phyloP scores from a whole-genome alignment of 2,113 vertebrate species.

The Ciconia boyciana region DNA sequence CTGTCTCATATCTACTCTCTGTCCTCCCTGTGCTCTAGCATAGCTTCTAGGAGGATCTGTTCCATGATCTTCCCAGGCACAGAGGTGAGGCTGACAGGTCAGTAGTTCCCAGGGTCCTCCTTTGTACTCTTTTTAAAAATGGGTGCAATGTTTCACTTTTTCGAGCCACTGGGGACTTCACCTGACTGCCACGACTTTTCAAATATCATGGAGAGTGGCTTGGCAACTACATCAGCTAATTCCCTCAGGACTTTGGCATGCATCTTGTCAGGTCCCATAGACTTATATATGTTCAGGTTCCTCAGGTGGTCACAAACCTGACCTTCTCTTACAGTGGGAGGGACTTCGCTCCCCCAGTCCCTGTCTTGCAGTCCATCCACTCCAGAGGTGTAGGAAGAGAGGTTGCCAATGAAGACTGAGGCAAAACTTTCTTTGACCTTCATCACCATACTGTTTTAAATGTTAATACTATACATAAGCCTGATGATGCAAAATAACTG shows the following conservation, averaged over 20 bases:
- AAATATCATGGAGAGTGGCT: background rate
- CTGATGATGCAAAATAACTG: background rate
- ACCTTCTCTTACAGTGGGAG: background rate
- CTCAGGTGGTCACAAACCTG: background rate
- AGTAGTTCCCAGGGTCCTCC: background rate
- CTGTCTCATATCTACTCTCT: background rate
- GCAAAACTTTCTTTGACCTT: background rate
- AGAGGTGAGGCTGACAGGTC: background rate
- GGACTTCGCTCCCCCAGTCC: background rate
- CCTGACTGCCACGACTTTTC: background rate
- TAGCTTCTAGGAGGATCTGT: background rate
- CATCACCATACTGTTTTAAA: background rate
- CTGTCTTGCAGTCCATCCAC: background rate
- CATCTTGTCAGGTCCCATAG: accelerated
- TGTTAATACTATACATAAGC: background rate
- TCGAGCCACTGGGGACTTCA: background rate
- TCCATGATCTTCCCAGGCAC: background rate
- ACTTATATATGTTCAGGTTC: background rate
- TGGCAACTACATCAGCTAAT: background rate
- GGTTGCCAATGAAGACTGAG: background rate
- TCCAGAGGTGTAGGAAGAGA: background rate
- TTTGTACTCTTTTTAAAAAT: background rate
- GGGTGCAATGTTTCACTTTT: background rate
- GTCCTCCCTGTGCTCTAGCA: background rate
- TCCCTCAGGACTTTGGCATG: background rate